Percentiles rank a stretch among this genome's conserved stretches.
phyloP scores from a whole-genome alignment of 2,888 invertebrate genomes.

The Temnothorax ravouxi region DNA sequence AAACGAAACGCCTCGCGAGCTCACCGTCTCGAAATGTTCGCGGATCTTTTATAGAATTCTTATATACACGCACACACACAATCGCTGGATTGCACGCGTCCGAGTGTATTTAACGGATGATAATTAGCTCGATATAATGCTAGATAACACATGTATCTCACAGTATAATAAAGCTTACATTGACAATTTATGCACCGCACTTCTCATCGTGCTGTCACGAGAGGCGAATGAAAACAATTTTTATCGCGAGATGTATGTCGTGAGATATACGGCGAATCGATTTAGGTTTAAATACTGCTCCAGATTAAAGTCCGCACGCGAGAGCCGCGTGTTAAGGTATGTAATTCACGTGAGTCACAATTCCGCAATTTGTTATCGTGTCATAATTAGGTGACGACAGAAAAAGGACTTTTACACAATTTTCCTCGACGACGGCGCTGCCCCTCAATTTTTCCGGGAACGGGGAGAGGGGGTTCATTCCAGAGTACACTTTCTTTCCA shows the following conservation, averaged over 20 bases:
- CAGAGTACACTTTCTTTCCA: background rate
- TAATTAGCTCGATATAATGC: background rate
- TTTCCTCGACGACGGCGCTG: conserved; percentile 42
- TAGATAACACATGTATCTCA: conserved; percentile 9
- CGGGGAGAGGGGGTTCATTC: no score
- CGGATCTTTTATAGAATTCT: background rate
- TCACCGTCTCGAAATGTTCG: background rate
- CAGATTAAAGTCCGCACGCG: conserved; percentile 40
- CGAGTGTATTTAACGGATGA: background rate
- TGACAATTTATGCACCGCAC: conserved; percentile 8
- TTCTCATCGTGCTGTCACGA: conserved; percentile 10
- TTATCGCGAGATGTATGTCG: conserved; percentile 10
- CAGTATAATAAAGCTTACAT: background rate
- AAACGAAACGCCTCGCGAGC: background rate
- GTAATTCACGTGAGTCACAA: conserved; percentile 46
- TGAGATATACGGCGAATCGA: conserved; percentile 36
- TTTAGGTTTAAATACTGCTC: conserved; percentile 19
- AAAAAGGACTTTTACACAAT: conserved; percentile 22
- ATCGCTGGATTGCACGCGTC: background rate
- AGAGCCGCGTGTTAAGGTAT: conserved; percentile 20
- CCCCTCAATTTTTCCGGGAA: background rate
- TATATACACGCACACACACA: background rate
- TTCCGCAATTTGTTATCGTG: conserved; percentile 31
- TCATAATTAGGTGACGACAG: conserved; percentile 35
- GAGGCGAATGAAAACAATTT: conserved; percentile 5